Base-by-base conservation (phyloP, 2,888 invertebrate genomes). In the Actias luna region DNA sequence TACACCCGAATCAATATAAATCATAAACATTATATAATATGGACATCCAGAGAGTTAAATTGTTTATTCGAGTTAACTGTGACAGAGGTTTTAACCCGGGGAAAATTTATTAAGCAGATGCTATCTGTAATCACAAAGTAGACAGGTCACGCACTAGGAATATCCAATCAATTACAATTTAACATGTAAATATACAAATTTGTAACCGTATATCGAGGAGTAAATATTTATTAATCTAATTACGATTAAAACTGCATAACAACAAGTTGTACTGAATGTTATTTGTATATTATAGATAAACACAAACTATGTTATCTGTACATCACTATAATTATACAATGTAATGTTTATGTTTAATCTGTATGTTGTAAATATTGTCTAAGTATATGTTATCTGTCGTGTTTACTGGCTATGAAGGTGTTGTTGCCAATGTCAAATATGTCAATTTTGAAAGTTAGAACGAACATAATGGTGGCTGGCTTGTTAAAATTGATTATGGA, bases 181-280 rank as follows among this genome's bases (percentile, higher is more conserved):
- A 59, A 59, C n/a, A 39, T 36, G 36, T 35, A 39, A 18, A 35
- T 55, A 25, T 39, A 39, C 57, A 39, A 5, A 57, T 50, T 27
- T 61, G 57, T 55, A 58, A 62, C 16, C 60, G 29, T 22, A 29
- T 55, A 55, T 55, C 55, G 29, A 29, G n/a, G 16, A n/a, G 52
- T 27, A 55, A 55, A 55, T 55, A 55, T 55, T 50, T 55, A 55
- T 55, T 55, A 55, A 8, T 7, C 27, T n/a, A 55, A 29, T 29
- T 29, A 55, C 27, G 29, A 29, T 16, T 55, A 55, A n/a, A 29
- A 55, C 16, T 29, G n/a, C 27, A 55, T 55, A 55, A 55, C n/a
- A 16, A 29, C 55, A 55, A n/a, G 55, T 55, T 50, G 12, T 25
- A 50, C 22, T 22, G 25, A 22, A 25, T 25, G 12, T 50, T 25